Conservation (phyloP, 2,797 vertebrate genomes). For the Adelosebastes latens region DNA sequence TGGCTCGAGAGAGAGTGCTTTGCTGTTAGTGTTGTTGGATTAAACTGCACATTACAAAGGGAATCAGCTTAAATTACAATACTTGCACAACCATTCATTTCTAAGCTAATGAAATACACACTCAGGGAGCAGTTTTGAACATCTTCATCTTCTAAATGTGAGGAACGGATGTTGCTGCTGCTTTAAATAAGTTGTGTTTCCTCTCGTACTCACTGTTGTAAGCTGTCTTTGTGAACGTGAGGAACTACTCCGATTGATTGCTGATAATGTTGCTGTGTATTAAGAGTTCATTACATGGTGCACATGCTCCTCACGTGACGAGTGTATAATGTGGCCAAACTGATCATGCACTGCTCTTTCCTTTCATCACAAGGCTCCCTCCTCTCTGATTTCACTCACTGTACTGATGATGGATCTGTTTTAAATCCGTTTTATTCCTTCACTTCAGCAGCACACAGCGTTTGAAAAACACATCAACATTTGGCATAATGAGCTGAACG, state of each 20-base stretch:
- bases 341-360: neutral
- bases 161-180: neutral
- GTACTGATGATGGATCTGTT: neutral
- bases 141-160: neutral
- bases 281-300: slow-evolving; percentile 1
- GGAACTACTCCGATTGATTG: neutral
- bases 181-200: neutral
- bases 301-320: slow-evolving; percentile 45
- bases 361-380: slow-evolving; percentile 5
- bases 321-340: neutral
- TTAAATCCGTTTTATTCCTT: slow-evolving; percentile 12
- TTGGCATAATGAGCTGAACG: neutral
- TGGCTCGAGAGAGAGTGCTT: neutral
- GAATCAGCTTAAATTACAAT: neutral
- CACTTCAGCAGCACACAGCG: neutral
- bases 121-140: neutral
- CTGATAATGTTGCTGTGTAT: neutral
- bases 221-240: neutral
- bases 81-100: neutral
- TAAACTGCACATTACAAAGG: slow-evolving; percentile 3
- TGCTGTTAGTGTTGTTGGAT: neutral
- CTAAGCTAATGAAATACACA: neutral
- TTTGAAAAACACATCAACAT: slow-evolving; percentile 2
- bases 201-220: neutral
- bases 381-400: neutral